These are phyloP conservation scores for Hylyphantes graminicola DNA, from an alignment of 1,140 invertebrate species.

Conservation along the genomic window DNA sequence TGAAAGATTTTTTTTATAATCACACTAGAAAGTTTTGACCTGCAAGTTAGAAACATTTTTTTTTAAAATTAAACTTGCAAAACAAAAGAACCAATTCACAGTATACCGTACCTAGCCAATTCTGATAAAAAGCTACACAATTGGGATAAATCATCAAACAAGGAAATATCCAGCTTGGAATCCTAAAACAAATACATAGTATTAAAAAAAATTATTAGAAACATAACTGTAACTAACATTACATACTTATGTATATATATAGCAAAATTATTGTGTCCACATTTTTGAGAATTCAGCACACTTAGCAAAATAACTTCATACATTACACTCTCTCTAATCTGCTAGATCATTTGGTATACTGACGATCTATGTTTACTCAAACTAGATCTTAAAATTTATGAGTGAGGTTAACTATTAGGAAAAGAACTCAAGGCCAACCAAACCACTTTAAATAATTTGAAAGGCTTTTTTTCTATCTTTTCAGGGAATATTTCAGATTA, in stretches of 20 bases:
- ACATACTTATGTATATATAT: not conserved
- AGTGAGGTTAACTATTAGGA: too few species aligned
- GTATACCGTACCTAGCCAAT: slow-evolving; percentile 72
- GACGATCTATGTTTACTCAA: too few species aligned
- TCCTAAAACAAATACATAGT: slow-evolving; percentile 71
- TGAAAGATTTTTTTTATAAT: too few species aligned
- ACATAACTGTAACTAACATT: not conserved
- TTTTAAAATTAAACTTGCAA: too few species aligned
- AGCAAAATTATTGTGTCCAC: not conserved
- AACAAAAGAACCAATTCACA: not conserved
- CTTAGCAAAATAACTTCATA: too few species aligned
- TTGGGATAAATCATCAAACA: slow-evolving; percentile 76
- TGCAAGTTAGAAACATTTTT: too few species aligned
- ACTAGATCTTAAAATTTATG: too few species aligned
- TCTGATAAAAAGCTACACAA: slow-evolving; percentile 82
- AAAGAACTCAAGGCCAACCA: too few species aligned
- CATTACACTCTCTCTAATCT: too few species aligned
- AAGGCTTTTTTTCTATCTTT: not conserved
- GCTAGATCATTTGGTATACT: too few species aligned
- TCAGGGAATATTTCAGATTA: not conserved
- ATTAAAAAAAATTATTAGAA: not conserved
- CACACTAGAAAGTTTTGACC: too few species aligned
- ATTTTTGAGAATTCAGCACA: not conserved
- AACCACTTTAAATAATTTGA: not conserved
- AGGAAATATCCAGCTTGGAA: slow-evolving; percentile 81